phyloP scores from a whole-genome alignment of 1,140 invertebrate species.

The Zaprionus camerounensis region DNA sequence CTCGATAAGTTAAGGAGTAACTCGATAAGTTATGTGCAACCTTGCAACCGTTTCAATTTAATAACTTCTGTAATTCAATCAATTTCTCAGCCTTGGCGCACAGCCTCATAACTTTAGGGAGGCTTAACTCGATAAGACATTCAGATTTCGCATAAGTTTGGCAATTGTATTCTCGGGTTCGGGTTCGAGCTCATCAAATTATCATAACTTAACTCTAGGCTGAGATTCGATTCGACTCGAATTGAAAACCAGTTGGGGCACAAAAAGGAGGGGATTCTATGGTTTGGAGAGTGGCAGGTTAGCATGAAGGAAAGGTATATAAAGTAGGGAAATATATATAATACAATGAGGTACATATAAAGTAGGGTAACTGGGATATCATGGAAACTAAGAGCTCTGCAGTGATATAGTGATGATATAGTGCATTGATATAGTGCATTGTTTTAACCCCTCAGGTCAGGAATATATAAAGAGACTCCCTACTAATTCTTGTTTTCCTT shows the following conservation, averaged over 20 bases:
- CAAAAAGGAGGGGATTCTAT: too few species aligned
- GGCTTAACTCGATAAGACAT: not conserved
- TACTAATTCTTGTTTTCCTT: not conserved
- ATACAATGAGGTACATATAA: too few species aligned
- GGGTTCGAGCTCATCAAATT: not conserved
- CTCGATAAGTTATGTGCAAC: not conserved
- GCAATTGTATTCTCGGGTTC: not conserved
- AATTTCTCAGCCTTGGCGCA: not conserved
- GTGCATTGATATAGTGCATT: too few species aligned
- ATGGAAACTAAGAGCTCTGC: too few species aligned
- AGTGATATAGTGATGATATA: too few species aligned
- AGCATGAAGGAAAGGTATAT: too few species aligned
- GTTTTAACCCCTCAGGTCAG: too few species aligned
- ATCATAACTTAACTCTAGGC: not conserved
- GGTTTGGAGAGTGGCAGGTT: too few species aligned
- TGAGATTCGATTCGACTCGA: not conserved
- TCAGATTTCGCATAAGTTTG: not conserved
- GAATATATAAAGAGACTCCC: not conserved
- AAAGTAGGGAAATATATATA: too few species aligned
- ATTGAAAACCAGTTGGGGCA: not conserved
- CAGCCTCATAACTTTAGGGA: too few species aligned
- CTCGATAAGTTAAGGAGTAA: not conserved
- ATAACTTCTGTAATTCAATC: constrained; percentile 8
- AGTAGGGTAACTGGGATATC: too few species aligned
- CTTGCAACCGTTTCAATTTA: not conserved